phyloP scores from a whole-genome alignment of 2,113 vertebrate genomes.

The Zingel zingel region DNA sequence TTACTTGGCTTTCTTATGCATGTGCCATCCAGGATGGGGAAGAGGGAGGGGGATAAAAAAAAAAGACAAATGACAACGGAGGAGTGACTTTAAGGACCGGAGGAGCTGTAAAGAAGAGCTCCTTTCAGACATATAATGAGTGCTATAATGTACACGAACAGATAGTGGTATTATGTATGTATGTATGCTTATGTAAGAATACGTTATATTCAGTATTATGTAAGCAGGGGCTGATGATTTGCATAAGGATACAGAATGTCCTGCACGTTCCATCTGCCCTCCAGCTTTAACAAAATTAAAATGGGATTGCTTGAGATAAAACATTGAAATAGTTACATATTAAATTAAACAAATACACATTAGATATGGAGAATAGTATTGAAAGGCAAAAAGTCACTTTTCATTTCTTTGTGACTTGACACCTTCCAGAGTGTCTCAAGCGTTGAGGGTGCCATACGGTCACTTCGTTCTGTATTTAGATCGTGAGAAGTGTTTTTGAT shows the following conservation, averaged over 20 bases:
- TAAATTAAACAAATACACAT: too few species aligned
- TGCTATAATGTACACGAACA: slow-evolving; percentile 6
- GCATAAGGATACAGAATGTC: slow-evolving; percentile 5
- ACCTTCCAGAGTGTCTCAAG: background rate
- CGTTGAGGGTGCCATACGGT: background rate
- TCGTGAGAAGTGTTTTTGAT: background rate
- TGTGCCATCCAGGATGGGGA: background rate
- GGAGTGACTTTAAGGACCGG: background rate
- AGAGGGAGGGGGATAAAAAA: background rate
- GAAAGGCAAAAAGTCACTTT: background rate
- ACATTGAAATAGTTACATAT: background rate
- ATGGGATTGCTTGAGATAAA: background rate
- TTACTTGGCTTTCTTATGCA: background rate
- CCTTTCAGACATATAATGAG: slow-evolving; percentile 8
- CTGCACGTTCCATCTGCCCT: background rate
- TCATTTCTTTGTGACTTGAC: background rate
- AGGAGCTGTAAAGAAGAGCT: background rate
- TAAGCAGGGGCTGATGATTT: slow-evolving; percentile 6
- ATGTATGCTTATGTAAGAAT: slow-evolving; percentile 17
- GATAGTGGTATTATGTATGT: slow-evolving; percentile 12
- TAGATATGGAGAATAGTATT: background rate
- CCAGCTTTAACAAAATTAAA: background rate
- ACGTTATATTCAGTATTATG: background rate
- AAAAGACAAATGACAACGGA: background rate
- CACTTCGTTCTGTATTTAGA: background rate